phyloP scores from a whole-genome alignment of 2,888 invertebrate species.

The Mimachlamys varia region DNA sequence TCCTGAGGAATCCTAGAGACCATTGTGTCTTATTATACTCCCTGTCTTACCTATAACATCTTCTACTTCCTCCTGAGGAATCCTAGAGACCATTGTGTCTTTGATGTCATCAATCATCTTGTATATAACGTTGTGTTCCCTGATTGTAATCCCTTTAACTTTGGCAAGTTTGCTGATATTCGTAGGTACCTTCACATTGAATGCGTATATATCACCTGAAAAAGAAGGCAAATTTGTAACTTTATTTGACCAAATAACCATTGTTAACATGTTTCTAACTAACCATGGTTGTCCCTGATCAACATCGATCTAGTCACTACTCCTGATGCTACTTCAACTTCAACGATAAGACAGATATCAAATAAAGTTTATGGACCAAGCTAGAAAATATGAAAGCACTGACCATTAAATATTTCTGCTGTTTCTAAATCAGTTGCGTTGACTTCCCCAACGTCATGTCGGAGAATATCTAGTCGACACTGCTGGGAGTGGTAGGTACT shows the following conservation, averaged over 20 bases:
- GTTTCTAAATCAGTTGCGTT: constrained; percentile 92
- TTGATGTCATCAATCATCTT: constrained; percentile 94
- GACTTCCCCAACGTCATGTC: constrained; percentile 94
- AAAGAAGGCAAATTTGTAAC: constrained; percentile 46
- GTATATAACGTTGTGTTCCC: constrained; percentile 94
- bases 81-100: constrained; percentile 87
- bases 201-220: constrained; percentile 92
- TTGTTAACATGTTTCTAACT: too few relatives aligned
- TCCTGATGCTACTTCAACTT: too few relatives aligned
- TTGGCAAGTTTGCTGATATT: constrained; percentile 83
- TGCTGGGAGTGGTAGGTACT: constrained; percentile 87
- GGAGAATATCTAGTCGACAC: constrained; percentile 92
- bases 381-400: constrained; percentile 18
- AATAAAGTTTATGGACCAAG: not conserved
- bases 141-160: constrained; percentile 85
- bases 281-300: too few relatives aligned
- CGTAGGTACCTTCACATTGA: constrained; percentile 87
- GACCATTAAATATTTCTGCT: constrained; percentile 88
- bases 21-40: constrained; percentile 87
- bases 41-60: constrained; percentile 87
- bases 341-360: not conserved
- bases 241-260: too few relatives aligned
- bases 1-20: constrained; percentile 87
- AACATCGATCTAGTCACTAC: too few relatives aligned
- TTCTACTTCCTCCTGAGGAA: constrained; percentile 90